Base-by-base conservation (phyloP, 1,140 invertebrate species). In the Drosophila persimilis region DNA sequence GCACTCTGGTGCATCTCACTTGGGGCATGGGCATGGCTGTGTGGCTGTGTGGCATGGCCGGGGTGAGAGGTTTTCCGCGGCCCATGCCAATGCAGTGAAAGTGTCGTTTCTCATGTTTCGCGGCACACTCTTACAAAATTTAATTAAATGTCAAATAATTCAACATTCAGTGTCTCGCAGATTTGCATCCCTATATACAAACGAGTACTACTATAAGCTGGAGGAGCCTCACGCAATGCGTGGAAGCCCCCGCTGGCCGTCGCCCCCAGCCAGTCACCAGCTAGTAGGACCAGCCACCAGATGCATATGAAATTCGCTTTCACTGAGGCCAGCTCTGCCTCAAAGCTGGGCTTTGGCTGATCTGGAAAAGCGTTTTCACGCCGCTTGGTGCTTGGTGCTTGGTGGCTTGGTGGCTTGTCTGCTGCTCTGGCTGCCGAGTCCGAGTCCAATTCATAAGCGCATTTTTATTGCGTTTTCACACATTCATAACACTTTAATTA, bases 81-180 rank as follows among this genome's bases (percentile, higher is more conserved):
- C 47, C 50, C 41, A 31, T 6, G 24, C 31, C 31, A 9, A 69
- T 65, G 83, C 77, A 88, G 83, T 88, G 83, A 88, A 88, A 88
- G 83, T 89, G 79, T 89, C 84, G 67, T 88, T 88, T 89, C 78
- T 88, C 79, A 88, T 88, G 63, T 69, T 52, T 66, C 67, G 67
- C 57, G 56, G 46, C 43, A 50, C 31, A 59, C 46, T 56, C 55
- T 43, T 45, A 54, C 24, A 56, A 72, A 73, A 75, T 59, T 88
- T 88, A 89, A 88, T 88, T 89, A 88, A 89, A 83, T 84, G 83
- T 88, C 83, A 88, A 88, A 88, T 88, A 89, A 89, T 79, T 88
- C 73, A 88, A 57, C 66, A 73, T 61, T 69, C 77, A 39, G 57
- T 54, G 50, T 39, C 50, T 72, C 65, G 64, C 84, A 78, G 76